phyloP scores from a whole-genome alignment of 64 coral and sea anemone species.

The Astreopora myriophthalma region DNA sequence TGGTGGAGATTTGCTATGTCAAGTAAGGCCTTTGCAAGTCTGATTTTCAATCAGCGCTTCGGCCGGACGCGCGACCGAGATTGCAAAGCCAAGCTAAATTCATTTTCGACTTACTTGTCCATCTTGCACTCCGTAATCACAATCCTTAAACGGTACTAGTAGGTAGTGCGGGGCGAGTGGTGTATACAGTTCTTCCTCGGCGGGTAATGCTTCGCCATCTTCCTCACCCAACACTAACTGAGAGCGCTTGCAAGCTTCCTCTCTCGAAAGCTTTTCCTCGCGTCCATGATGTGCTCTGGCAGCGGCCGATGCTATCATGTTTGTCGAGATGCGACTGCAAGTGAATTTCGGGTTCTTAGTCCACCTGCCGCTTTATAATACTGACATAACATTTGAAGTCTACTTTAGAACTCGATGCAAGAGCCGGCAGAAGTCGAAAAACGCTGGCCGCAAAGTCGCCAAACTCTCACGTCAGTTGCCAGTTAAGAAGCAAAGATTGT shows the following conservation, averaged over 20 bases:
- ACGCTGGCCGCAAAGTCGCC: conserved; percentile 41
- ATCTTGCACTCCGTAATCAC: conserved; percentile 74
- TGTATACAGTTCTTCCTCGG: conserved; percentile 34
- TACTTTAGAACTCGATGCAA: conserved; percentile 67
- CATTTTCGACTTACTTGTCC: conserved; percentile 80
- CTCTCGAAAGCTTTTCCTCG: conserved; percentile 72
- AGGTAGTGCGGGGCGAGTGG: conserved; percentile 80
- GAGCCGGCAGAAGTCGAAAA: conserved; percentile 3
- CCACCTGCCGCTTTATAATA: conserved; percentile 91
- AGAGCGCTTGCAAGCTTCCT: conserved; percentile 76
- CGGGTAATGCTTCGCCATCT: conserved; percentile 39
- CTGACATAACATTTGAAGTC: conserved; percentile 99
- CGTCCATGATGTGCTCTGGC: conserved; percentile 81
- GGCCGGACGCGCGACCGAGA: neutral
- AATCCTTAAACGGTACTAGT: conserved; percentile 96
- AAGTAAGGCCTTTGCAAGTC: neutral
- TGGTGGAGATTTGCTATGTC: neutral
- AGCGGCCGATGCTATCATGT: conserved; percentile 91
- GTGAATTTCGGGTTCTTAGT: conserved; percentile 83
- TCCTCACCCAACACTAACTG: conserved; percentile 50
- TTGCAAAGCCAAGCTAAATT: conserved; percentile 52
- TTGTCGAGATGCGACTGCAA: conserved; percentile 78
- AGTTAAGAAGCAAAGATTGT: conserved; percentile 27
- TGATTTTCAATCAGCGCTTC: conserved; percentile 37
- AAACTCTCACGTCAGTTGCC: conserved; percentile 45